Percentiles rank a stretch among this genome's conserved stretches.
These are phyloP conservation scores for Meleagris gallopavo DNA, from an alignment of 2,113 vertebrate species.

Conservation along the genomic window DNA sequence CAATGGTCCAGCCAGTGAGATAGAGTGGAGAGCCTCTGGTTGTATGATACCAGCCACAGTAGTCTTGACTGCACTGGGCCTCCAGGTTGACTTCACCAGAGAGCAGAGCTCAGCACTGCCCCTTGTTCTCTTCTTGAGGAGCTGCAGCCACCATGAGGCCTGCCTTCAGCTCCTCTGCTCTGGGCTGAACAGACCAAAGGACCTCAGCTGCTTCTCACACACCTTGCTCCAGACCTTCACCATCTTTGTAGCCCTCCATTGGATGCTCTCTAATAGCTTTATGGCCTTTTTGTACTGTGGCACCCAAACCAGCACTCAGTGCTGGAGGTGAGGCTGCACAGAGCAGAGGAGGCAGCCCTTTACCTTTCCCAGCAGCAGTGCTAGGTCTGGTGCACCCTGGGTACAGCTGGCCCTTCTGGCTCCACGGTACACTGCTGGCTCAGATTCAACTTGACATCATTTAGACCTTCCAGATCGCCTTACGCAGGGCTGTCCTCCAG, in stretches of 20 bases:
- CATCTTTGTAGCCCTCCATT: background rate
- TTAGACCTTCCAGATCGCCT: background rate
- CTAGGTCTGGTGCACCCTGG: background rate
- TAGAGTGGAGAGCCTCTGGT: background rate
- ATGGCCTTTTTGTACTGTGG: background rate
- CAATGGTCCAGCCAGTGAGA: rapidly evolving
- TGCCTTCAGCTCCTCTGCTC: background rate
- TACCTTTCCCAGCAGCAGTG: background rate
- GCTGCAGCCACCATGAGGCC: background rate
- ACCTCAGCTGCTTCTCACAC: background rate
- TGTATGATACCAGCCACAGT: background rate
- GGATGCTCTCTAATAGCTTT: background rate
- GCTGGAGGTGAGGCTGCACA: background rate
- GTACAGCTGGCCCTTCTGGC: background rate
- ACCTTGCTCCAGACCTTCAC: background rate
- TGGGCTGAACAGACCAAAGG: background rate
- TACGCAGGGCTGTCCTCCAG: background rate
- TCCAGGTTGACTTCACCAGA: background rate
- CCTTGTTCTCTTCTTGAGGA: background rate
- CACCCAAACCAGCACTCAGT: background rate
- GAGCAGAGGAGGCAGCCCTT: background rate
- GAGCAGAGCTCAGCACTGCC: background rate
- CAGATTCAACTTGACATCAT: background rate
- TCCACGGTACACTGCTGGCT: background rate
- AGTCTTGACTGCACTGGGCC: background rate